These are phyloP conservation scores for Mesochorus sp. DNA, from an alignment of 2,888 invertebrate species.

Conservation along the genomic window DNA sequence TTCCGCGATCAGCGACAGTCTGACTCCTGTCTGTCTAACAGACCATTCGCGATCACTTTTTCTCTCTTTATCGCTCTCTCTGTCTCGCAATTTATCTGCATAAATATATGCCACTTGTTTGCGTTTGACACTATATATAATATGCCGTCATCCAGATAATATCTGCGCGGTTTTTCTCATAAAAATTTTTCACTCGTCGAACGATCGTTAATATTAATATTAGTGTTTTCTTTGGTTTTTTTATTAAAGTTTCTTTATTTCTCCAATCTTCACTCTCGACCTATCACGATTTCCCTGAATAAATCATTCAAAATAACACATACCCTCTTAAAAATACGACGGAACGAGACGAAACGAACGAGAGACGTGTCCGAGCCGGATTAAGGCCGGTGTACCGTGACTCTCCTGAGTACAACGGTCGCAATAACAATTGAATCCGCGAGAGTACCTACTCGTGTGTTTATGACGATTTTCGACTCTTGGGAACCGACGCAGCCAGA, in stretches of 20 bases:
- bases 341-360: conserved; percentile 15
- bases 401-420: conserved; percentile 47
- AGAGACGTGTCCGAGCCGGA: conserved; percentile 47
- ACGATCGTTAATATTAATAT: too few relatives aligned
- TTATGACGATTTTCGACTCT: conserved; percentile 69
- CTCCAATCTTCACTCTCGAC: too few relatives aligned
- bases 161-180: too few relatives aligned
- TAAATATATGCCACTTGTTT: conserved; percentile 5
- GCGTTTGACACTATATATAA: too few relatives aligned
- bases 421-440: conserved; percentile 72
- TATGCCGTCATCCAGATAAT: too few relatives aligned
- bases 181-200: too few relatives aligned
- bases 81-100: too few relatives aligned
- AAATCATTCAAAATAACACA: conserved; percentile 14
- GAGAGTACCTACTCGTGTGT: conserved; percentile 70
- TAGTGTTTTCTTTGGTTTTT: too few relatives aligned
- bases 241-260: too few relatives aligned
- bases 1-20: conserved; percentile 39
- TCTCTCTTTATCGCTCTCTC: not conserved
- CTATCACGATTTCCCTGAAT: too few relatives aligned
- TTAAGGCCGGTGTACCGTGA: conserved; percentile 45
- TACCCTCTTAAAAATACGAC: conserved; percentile 20
- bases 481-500: conserved; percentile 56
- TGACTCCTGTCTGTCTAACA: conserved; percentile 41
- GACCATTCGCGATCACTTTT: conserved; percentile 7